These are phyloP conservation scores for western clawed frog (Xenopus tropicalis) DNA, from an alignment of 2,113 vertebrate genomes.

Conservation along the genomic window UCB_Xtro_10.0 CM004444.2:62005501-62006000, in stretches of 20 bases:
- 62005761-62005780: constrained; percentile 38
- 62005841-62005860: constrained; percentile 39
- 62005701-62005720: constrained; percentile 41
- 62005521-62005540: too few relatives aligned
- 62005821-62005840: constrained; percentile 39
- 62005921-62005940: constrained; percentile 27
- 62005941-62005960: constrained; percentile 30
- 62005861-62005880: constrained; percentile 42
- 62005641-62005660: constrained; percentile 34
- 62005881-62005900: constrained; percentile 44
- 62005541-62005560: too few relatives aligned
- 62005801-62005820: constrained; percentile 41
- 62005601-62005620: neutral
- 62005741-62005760: constrained; percentile 31
- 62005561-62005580: too few relatives aligned
- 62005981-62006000: constrained; percentile 29
- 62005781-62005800: constrained; percentile 39
- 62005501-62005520: too few relatives aligned
- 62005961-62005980: constrained; percentile 33
- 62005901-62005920: constrained; percentile 37
- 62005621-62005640: constrained; percentile 20
- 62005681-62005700: constrained; percentile 39
- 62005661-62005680: constrained; percentile 36
- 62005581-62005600: too few relatives aligned
- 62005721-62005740: constrained; percentile 31